These are phyloP conservation scores for Nebria brevicollis DNA, from an alignment of 2,888 invertebrate genomes.

Conservation along the genomic window DNA sequence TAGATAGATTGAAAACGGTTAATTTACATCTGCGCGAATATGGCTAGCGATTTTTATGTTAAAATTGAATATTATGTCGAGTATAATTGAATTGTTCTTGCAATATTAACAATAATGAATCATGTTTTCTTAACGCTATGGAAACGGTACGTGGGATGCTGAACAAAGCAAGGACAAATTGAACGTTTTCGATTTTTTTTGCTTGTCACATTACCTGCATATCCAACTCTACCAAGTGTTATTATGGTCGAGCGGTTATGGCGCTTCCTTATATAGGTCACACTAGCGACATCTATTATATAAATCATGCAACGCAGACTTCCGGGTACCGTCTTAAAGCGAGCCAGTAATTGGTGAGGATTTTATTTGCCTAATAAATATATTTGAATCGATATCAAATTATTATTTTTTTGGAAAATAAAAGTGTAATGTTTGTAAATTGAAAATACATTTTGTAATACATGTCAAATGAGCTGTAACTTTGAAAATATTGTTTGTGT, in stretches of 20 bases:
- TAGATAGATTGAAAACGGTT: slow-evolving; percentile 5
- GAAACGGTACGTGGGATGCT: neutral
- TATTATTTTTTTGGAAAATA: no score
- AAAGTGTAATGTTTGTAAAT: no score
- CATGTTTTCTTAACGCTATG: neutral
- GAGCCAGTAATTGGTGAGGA: neutral
- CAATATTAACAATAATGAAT: slow-evolving; percentile 1
- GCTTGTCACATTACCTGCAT: neutral
- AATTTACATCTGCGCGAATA: neutral
- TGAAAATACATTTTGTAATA: neutral
- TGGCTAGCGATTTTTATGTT: neutral
- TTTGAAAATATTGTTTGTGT: neutral
- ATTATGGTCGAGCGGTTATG: neutral
- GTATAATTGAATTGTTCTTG: neutral
- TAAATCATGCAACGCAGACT: neutral
- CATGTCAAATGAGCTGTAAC: neutral
- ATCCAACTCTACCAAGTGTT: neutral
- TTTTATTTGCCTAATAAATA: no score
- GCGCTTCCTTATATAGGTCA: slow-evolving; percentile 1
- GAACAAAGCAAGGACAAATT: neutral
- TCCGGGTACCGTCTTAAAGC: neutral
- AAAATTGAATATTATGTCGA: neutral
- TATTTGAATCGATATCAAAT: no score
- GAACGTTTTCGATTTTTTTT: neutral
- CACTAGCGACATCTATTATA: neutral